A percentile compares a stretch with the other conserved stretches of the same genome.
Evolutionary conservation across 2,113 vertebrate genomes (phyloP).

Genomic region (Odontophorus gujanensis): DNA sequence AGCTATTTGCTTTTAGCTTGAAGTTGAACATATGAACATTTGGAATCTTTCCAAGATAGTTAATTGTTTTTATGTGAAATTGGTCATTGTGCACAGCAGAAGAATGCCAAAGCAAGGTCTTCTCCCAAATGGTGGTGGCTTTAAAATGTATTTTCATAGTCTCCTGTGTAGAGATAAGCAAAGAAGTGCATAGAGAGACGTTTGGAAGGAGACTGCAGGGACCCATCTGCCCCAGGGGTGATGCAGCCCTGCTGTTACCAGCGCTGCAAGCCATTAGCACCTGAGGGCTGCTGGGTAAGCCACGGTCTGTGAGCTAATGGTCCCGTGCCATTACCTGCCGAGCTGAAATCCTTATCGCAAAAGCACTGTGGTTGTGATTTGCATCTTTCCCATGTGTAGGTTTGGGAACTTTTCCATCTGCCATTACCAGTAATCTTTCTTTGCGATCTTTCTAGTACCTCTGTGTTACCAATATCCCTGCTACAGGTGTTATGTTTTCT

Average conservation of each 20-base stretch:
- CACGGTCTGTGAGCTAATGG: conserved; percentile 29
- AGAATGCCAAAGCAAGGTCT: neutral
- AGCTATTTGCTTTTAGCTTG: neutral
- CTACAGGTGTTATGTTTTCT: conserved; percentile 40
- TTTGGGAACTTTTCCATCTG: conserved; percentile 13
- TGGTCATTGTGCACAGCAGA: neutral
- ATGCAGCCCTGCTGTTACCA: neutral
- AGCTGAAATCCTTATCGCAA: conserved; percentile 10
- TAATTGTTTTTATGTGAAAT: neutral
- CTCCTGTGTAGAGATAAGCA: neutral
- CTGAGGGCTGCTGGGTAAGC: neutral
- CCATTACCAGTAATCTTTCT: conserved; percentile 14
- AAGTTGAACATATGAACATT: neutral
- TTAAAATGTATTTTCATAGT: neutral
- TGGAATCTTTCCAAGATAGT: neutral
- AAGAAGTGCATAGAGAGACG: neutral
- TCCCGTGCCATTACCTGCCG: neutral
- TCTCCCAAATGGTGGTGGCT: neutral
- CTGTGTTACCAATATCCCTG: neutral
- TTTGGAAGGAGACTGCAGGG: neutral
- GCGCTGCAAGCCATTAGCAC: neutral
- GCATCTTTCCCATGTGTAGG: neutral
- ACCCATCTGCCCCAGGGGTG: neutral
- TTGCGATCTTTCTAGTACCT: neutral
- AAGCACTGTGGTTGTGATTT: neutral